A percentile compares a stretch with the other conserved stretches of the same genome.
These are phyloP conservation scores for Sialia sialis DNA, from an alignment of 2,113 vertebrate species.

Conservation along the genomic window DNA sequence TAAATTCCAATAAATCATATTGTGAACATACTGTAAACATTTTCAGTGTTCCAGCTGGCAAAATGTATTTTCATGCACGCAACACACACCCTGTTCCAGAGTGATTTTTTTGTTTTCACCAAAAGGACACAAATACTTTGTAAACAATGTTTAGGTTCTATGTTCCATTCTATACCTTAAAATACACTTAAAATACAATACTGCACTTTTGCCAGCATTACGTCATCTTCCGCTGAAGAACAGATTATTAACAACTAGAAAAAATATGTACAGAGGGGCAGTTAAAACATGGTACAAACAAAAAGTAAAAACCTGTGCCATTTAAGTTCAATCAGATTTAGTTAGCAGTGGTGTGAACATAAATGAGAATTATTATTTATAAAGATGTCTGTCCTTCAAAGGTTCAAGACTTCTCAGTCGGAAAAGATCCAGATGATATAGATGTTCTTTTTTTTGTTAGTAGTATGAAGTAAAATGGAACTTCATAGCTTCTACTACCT, in stretches of 20 bases:
- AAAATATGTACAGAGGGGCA: background rate
- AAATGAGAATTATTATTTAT: background rate
- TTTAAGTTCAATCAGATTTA: background rate
- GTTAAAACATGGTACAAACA: background rate
- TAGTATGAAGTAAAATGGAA: background rate
- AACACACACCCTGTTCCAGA: background rate
- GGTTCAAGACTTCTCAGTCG: background rate
- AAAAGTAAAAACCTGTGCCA: background rate
- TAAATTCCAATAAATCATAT: constrained; percentile 60
- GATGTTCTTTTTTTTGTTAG: background rate
- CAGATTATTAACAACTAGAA: background rate
- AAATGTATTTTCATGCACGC: background rate
- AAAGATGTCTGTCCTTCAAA: background rate
- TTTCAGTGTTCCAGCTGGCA: constrained; percentile 53
- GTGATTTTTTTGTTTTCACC: background rate
- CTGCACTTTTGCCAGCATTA: background rate
- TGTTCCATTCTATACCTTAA: background rate
- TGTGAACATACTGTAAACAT: constrained; percentile 51
- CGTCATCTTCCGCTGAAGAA: background rate
- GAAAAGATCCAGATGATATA: background rate
- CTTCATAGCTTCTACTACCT: background rate
- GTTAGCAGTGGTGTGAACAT: background rate
- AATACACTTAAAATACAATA: background rate
- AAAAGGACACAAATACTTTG: background rate
- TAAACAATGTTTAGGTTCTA: background rate